Percentiles rank a stretch among this genome's conserved stretches.
Conservation (phyloP, 2,888 invertebrate genomes). For the Leptopilina syphax region DNA sequence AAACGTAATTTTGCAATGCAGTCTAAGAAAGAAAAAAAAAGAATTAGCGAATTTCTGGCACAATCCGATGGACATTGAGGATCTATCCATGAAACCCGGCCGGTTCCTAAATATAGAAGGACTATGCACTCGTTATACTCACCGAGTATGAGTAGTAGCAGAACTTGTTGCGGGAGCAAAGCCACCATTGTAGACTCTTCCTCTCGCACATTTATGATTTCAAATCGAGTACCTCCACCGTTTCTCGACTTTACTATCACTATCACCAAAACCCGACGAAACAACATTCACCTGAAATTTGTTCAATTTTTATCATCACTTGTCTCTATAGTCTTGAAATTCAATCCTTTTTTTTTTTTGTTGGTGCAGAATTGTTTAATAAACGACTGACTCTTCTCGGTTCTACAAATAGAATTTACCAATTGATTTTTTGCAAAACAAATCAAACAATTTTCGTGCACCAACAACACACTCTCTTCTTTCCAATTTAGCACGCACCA, state of each 20-base stretch:
- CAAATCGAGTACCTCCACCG: conserved; percentile 65
- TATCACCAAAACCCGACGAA: conserved; percentile 62
- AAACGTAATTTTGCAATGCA: conserved; percentile 12
- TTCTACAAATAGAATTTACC: conserved; percentile 14
- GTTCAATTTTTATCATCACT: conserved; percentile 8
- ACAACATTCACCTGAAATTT: conserved; percentile 41
- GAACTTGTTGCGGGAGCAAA: conserved; percentile 74
- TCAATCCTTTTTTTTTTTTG: neutral
- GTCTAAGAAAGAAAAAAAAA: conserved; percentile 47
- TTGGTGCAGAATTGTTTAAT: neutral
- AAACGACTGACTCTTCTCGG: neutral
- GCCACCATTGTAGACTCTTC: conserved; percentile 73
- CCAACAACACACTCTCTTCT: conserved; percentile 29
- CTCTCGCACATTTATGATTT: conserved; percentile 73
- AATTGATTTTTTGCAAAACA: conserved; percentile 27
- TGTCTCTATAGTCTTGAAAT: conserved; percentile 2
- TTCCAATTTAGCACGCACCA: conserved; percentile 41
- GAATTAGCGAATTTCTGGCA: conserved; percentile 52
- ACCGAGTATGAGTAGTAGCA: conserved; percentile 74
- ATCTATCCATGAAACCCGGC: conserved; percentile 57
- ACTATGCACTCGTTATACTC: conserved; percentile 61
- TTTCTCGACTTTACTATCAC: conserved; percentile 64
- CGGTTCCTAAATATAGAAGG: conserved; percentile 65
- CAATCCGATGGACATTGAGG: conserved; percentile 50
- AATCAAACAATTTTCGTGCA: conserved; percentile 32